Evolutionary conservation across 2,888 invertebrate genomes (phyloP).

Genomic region (Euphydryas editha): DNA sequence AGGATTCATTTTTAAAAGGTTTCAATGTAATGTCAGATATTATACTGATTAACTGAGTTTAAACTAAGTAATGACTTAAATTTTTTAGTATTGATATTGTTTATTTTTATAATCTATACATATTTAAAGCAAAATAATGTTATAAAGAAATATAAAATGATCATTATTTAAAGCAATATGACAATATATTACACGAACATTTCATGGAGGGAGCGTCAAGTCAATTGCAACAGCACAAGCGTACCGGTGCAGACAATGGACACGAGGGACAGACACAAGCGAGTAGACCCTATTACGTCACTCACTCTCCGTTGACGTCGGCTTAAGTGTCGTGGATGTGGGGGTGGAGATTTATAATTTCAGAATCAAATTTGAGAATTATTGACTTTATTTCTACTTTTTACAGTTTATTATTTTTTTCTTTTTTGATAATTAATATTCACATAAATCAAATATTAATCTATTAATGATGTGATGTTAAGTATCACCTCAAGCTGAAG

Average conservation of each 20-base stretch:
- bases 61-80: no score
- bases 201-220: background rate
- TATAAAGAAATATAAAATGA: background rate
- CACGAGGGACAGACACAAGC: constrained; percentile 1
- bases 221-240: background rate
- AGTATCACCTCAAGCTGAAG: no score
- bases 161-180: background rate
- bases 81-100: no score
- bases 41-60: no score
- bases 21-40: no score
- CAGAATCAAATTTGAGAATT: background rate
- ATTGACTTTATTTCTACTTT: background rate
- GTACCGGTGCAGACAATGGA: constrained; percentile 15
- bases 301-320: constrained; percentile 22
- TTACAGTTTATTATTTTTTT: no score
- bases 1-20: no score
- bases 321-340: background rate
- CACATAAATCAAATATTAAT: no score
- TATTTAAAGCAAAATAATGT: no score
- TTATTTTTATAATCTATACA: no score
- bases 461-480: no score
- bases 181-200: background rate
- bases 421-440: no score
- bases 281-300: constrained; percentile 17
- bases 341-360: background rate